phyloP scores from a whole-genome alignment of 1,140 invertebrate species.

The Apis mellifera region DNA sequence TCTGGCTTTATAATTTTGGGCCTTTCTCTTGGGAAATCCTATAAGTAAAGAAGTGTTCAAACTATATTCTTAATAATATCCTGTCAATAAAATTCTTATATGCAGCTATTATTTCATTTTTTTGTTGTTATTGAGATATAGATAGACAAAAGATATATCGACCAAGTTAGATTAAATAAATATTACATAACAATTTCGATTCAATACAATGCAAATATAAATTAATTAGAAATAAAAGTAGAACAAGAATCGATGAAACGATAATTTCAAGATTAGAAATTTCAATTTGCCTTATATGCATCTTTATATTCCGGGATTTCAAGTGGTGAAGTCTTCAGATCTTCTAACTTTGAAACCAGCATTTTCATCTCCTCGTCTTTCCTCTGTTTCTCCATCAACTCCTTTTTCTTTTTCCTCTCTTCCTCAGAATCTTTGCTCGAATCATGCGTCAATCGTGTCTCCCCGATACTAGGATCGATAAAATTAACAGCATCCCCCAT shows the following conservation, averaged over 20 bases:
- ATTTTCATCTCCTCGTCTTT: slow-evolving; percentile 74
- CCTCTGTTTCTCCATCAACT: slow-evolving; percentile 27
- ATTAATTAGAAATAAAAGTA: too few relatives aligned
- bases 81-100: too few relatives aligned
- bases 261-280: too few relatives aligned
- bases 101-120: too few relatives aligned
- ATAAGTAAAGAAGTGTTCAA: background rate
- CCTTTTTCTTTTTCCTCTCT: slow-evolving; percentile 57
- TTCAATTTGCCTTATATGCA: slow-evolving; percentile 72
- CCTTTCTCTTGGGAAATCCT: slow-evolving; percentile 77
- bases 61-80: background rate
- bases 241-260: too few relatives aligned
- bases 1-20: slow-evolving; percentile 74
- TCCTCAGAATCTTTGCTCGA: slow-evolving; percentile 53
- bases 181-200: too few relatives aligned
- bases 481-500: slow-evolving; percentile 63
- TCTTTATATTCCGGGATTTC: slow-evolving; percentile 78
- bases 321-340: slow-evolving; percentile 71
- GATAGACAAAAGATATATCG: too few relatives aligned
- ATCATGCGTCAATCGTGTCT: slow-evolving; percentile 62
- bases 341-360: slow-evolving; percentile 74
- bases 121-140: too few relatives aligned
- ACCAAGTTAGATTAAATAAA: too few relatives aligned
- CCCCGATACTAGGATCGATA: slow-evolving; percentile 63
- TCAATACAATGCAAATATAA: too few relatives aligned